phyloP scores from a whole-genome alignment of 2,113 vertebrate species.

The Xiphophorus maculatus region DNA sequence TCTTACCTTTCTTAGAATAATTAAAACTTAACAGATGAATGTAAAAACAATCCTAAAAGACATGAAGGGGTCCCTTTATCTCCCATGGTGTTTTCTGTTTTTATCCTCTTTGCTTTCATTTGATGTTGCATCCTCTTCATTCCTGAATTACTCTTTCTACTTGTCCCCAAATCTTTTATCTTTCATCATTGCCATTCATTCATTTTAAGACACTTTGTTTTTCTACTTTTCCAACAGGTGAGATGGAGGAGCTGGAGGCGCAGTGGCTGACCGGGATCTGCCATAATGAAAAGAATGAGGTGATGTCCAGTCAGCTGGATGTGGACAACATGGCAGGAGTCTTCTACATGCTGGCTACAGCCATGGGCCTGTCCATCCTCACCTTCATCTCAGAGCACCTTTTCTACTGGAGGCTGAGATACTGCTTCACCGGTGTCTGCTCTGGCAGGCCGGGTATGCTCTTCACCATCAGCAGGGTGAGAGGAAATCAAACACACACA shows the following conservation, averaged over 20 bases:
- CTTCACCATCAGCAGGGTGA: conserved; percentile 98
- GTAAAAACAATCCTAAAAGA: background rate
- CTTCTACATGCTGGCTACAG: conserved; percentile 98
- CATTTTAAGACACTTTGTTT: conserved; percentile 1
- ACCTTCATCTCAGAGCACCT: conserved; percentile 96
- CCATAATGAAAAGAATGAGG: conserved; percentile 98
- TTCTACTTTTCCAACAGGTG: conserved; percentile 77
- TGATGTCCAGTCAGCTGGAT: conserved; percentile 98
- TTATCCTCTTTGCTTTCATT: background rate
- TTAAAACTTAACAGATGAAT: background rate
- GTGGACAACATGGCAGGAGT: conserved; percentile 99
- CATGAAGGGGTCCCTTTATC: no score
- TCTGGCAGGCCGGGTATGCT: conserved; percentile 89
- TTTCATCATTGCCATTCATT: background rate
- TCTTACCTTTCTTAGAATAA: background rate
- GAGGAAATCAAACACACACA: conserved; percentile 1
- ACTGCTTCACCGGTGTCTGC: conserved; percentile 97
- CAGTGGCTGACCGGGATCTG: conserved; percentile 98
- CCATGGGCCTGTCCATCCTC: conserved; percentile 95
- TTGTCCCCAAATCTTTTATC: background rate
- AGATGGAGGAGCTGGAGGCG: conserved; percentile 97
- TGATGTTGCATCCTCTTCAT: background rate
- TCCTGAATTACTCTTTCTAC: background rate
- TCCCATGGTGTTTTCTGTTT: background rate
- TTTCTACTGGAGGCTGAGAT: conserved; percentile 97